Evolutionary conservation across 2,888 invertebrate species (phyloP).

Genomic region (Cerceris ruficornis): DNA sequence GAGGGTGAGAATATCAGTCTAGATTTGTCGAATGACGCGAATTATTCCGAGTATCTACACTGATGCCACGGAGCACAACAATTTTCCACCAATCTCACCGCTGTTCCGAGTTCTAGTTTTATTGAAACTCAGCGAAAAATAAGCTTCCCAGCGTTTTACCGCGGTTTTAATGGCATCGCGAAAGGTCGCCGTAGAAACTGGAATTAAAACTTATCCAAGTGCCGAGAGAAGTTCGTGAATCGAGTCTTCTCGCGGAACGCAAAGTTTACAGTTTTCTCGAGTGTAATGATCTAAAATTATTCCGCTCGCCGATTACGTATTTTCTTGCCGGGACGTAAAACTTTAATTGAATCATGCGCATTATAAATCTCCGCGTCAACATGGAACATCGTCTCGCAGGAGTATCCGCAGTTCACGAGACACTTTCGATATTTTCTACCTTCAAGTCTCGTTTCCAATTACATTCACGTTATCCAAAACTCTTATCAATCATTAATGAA

Average conservation of each 20-base stretch:
- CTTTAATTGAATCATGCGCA: not conserved
- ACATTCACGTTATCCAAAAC: not conserved
- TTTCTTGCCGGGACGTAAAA: not conserved
- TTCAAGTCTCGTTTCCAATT: not conserved
- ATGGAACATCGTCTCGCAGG: not conserved
- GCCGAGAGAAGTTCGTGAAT: not conserved
- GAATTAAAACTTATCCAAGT: not conserved
- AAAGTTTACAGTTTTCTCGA: not conserved
- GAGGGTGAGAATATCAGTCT: no score
- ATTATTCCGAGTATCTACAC: no score
- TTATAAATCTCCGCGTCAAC: no score
- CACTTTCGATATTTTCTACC: not conserved
- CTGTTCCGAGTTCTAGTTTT: not conserved
- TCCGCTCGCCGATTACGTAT: not conserved
- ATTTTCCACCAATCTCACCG: not conserved
- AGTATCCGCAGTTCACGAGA: not conserved
- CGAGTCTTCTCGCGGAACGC: not conserved
- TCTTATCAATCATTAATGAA: not conserved
- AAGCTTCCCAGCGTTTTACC: not conserved
- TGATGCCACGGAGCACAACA: not conserved
- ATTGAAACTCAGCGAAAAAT: not conserved
- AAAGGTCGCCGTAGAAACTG: not conserved
- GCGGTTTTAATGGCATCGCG: not conserved
- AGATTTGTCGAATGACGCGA: no score
- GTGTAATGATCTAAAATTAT: not conserved